These are phyloP conservation scores for Grallaria varia DNA, from an alignment of 2,113 vertebrate species.

Conservation along the genomic window DNA sequence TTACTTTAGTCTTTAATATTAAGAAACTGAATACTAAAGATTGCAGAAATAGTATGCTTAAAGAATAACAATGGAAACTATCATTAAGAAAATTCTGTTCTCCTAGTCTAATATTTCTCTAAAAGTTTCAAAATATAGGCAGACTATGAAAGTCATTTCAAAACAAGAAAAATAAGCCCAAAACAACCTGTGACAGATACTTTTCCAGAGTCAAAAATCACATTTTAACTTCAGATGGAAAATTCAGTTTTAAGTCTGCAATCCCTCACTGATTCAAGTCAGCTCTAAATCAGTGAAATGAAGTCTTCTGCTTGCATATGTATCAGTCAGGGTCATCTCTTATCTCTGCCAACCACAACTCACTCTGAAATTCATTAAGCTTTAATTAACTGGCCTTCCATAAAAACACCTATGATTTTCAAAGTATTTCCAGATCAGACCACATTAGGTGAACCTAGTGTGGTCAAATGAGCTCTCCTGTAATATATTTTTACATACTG, in stretches of 20 bases:
- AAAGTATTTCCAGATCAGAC: neutral
- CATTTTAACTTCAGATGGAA: neutral
- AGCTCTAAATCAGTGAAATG: neutral
- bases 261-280: neutral
- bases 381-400: neutral
- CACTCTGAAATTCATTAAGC: neutral
- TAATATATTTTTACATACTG: neutral
- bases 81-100: neutral
- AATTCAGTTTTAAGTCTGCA: neutral
- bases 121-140: neutral
- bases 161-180: neutral
- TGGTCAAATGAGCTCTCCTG: neutral
- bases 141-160: neutral
- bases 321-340: neutral
- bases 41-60: neutral
- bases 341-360: neutral
- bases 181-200: neutral
- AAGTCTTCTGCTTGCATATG: neutral
- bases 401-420: slow-evolving; percentile 9
- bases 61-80: neutral
- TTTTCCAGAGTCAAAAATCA: neutral
- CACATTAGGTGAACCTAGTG: neutral
- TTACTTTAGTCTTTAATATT: neutral
- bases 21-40: neutral
- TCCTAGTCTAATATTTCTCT: neutral